Evolutionary conservation across 2,113 vertebrate genomes (phyloP), one percentile per base, ranked within the genome.

Genomic region (Gallinago paraguaiae): DNA sequence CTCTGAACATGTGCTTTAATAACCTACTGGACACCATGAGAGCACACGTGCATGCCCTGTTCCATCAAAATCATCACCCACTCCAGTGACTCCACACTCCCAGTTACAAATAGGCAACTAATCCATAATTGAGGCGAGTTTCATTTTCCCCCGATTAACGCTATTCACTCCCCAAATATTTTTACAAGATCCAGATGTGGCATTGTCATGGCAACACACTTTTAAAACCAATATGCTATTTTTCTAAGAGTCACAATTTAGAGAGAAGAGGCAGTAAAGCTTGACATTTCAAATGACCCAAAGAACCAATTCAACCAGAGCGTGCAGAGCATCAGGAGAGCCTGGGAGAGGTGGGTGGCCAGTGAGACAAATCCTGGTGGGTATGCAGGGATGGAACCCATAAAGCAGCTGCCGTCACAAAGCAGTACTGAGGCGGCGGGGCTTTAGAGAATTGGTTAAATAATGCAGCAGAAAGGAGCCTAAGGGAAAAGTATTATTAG

Each of bases 201-300:
- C 35, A 70, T 57, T 82, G 43, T 60, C 94, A 97, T 64, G 84
- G 78, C 78, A 95, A 92, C 67, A 41, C 35, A 14, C 28, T 63
- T 59, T 31, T 69, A 76, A 63, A 76, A 79, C 0, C 5, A n/a
- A 86, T 30, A 41, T 1, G 17, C 59, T 48, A 3, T 15, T 78
- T 65, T 67, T 60, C 39, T 31, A 37, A 90, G 81, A 30, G 20
- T 76, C 39, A 41, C 48, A 19, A 10, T 48, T 67, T 13, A 28
- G 41, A 39, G 33, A 65, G 51, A 80, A 39, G 57, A 45, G 30
- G 46, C 22, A 61, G 61, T 30, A 45, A 76, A 83, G 57, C 65
- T 45, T 54, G 17, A 33, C 37, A 9, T 28, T 37, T 70, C 25
- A 82, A 57, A 45, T 3, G 20, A 41, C 23, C 23, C 50, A 9